phyloP scores from a whole-genome alignment of 2,113 vertebrate genomes.

The Phasianus colchicus region DNA sequence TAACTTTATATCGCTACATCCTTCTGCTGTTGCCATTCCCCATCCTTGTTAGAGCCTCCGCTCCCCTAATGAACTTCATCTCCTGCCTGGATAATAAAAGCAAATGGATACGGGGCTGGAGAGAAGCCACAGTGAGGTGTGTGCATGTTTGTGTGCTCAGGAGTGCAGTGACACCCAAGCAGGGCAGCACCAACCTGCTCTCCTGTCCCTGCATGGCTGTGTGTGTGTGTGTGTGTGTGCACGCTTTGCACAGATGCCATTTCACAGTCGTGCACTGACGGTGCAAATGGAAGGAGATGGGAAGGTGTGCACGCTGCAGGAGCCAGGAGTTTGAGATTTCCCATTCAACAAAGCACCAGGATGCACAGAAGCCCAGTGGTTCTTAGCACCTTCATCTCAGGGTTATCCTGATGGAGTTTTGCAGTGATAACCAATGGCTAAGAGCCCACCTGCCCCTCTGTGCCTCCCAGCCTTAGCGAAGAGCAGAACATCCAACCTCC shows the following conservation, averaged over 20 bases:
- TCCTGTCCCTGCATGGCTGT: background rate
- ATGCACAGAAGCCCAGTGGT: background rate
- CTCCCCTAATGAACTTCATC: constrained; percentile 66
- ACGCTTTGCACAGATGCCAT: rapidly evolving
- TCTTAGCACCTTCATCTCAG: background rate
- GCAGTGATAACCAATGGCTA: background rate
- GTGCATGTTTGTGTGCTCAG: background rate
- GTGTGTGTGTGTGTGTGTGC: background rate
- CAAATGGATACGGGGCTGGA: constrained; percentile 42
- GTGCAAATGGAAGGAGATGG: no score
- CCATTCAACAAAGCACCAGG: background rate
- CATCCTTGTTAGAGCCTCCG: constrained; percentile 59
- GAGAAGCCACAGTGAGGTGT: background rate
- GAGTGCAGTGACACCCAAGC: constrained; percentile 6
- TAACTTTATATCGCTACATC: constrained; percentile 56
- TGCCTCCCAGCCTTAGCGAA: background rate
- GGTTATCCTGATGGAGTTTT: background rate
- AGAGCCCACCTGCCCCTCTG: background rate
- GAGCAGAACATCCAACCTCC: background rate
- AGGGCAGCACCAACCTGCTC: background rate
- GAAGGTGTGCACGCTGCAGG: no score
- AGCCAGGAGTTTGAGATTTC: no score
- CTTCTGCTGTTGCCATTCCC: constrained; percentile 68
- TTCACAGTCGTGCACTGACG: background rate
- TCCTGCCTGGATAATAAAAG: constrained; percentile 69